Percentiles rank a stretch among this genome's conserved stretches.
Conservation (phyloP, 2,888 invertebrate species). For the Andrena fulva region DNA sequence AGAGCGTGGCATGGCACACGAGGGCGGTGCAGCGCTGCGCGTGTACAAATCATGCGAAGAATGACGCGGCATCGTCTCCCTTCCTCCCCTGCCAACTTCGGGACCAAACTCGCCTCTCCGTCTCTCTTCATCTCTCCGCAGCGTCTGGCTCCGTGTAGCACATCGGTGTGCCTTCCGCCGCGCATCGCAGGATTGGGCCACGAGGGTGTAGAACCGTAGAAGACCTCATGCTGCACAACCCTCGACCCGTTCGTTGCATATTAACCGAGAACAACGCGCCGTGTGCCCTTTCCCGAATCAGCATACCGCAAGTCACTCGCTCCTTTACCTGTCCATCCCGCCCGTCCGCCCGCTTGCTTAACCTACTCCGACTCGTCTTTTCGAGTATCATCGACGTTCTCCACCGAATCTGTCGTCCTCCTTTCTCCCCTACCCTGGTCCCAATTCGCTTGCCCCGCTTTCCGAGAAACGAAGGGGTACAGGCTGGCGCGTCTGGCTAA, state of each 20-base stretch:
- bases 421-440: not conserved
- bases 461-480: too few relatives aligned
- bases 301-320: constrained; percentile 81
- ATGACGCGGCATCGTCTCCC: constrained; percentile 78
- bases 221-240: constrained; percentile 63
- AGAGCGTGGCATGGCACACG: constrained; percentile 64
- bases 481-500: too few relatives aligned
- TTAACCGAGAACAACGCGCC: constrained; percentile 73
- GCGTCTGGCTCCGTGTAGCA: not conserved
- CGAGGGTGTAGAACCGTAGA: constrained; percentile 40
- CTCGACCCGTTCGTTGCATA: constrained; percentile 77
- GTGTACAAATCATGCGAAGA: constrained; percentile 81
- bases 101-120: constrained; percentile 14
- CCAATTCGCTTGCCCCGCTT: not conserved
- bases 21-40: constrained; percentile 76
- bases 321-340: constrained; percentile 64
- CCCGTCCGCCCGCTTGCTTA: constrained; percentile 48
- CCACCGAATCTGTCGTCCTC: not conserved
- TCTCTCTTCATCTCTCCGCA: not conserved
- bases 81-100: constrained; percentile 40
- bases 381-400: constrained; percentile 9
- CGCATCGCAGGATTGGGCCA: constrained; percentile 44
- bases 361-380: constrained; percentile 44
- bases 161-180: constrained; percentile 4
- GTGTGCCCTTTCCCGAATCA: constrained; percentile 74